These are phyloP conservation scores for Sphaerodactylus townsendi DNA, from an alignment of 2,113 vertebrate species.

Conservation along the genomic window DNA sequence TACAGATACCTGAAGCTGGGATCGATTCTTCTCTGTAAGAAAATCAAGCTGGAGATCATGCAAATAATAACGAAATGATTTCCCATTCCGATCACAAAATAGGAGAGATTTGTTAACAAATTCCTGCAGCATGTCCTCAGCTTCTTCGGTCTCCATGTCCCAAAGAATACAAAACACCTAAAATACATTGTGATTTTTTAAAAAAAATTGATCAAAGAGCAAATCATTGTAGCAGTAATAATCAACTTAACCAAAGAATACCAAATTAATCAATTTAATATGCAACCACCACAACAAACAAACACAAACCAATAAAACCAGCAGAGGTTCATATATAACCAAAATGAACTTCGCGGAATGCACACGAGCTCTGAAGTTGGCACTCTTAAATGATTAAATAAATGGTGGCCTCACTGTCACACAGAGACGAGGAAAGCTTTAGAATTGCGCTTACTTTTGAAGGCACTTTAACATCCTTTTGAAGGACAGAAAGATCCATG, in stretches of 20 bases:
- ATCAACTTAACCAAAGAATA: not conserved
- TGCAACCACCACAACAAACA: not conserved
- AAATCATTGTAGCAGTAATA: not conserved
- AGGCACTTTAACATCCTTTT: constrained; percentile 93
- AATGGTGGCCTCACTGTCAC: too few species aligned
- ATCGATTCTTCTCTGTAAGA: constrained; percentile 88
- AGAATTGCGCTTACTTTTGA: constrained; percentile 81
- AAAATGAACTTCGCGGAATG: not conserved
- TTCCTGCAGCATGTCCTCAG: constrained; percentile 91
- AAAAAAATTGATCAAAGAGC: constrained; percentile 26
- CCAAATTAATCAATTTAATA: not conserved
- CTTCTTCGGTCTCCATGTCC: constrained; percentile 92
- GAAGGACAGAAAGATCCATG: constrained; percentile 88
- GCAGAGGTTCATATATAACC: not conserved
- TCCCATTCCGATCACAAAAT: constrained; percentile 88
- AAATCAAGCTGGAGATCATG: constrained; percentile 97
- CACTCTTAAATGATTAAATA: too few species aligned
- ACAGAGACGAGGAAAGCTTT: not conserved
- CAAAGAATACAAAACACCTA: constrained; percentile 93
- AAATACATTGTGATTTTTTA: constrained; percentile 34
- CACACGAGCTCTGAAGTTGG: not conserved
- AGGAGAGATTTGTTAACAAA: constrained; percentile 96
- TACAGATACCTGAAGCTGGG: constrained; percentile 80
- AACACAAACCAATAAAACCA: not conserved
- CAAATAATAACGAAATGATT: constrained; percentile 90